Evolutionary conservation across 2,113 vertebrate genomes (phyloP), one percentile per base, ranked within the genome.

Genomic region (Paralichthys olivaceus): DNA sequence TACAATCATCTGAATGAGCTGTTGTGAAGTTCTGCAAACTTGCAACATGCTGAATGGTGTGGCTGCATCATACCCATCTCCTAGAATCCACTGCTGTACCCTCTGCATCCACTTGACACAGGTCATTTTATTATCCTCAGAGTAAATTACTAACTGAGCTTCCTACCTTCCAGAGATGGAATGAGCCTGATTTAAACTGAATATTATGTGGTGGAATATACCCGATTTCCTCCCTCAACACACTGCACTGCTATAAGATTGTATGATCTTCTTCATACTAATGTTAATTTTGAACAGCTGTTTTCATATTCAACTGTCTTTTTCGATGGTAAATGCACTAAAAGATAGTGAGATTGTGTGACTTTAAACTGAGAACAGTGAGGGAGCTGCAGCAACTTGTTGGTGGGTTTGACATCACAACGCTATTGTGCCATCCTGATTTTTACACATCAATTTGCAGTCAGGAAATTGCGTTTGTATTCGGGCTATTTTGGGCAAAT

Each of bases 401-500:
- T 22, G 28, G 20, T 15, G 20, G 22, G 34, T 71, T 70, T 59
- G 25, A 66, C 47, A 15, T 17, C 49, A 28, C 26, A 19, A 15
- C 0, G 0, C 6, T 37, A 1, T 40, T 55, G 26, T 75, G 12
- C 20, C 14, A 23, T 7, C 2, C 11, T 26, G 20, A 69, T 65
- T 68, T 56, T 53, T 11, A 29, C 20, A 6, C 17, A 51, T 25
- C 26, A 20, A 19, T 75, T 70, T 65, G 25, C 25, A 66, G 15
- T 37, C 26, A 32, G 34, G 64, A 77, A 55, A 59, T 23, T 0
- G 15, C 43, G 4, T 70, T 75, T 71, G 56, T 73, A 49, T 66
- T 47, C 14, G 17, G 22, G 54, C 47, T 53, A 29, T 79, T 62
- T 51, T 67, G 22, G 43, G 45, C 37, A 60, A 72, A 75, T 75